Percentiles rank a stretch among this genome's conserved stretches.
Conservation (phyloP, 2,797 vertebrate genomes). For the Myotis vivesi region DNA sequence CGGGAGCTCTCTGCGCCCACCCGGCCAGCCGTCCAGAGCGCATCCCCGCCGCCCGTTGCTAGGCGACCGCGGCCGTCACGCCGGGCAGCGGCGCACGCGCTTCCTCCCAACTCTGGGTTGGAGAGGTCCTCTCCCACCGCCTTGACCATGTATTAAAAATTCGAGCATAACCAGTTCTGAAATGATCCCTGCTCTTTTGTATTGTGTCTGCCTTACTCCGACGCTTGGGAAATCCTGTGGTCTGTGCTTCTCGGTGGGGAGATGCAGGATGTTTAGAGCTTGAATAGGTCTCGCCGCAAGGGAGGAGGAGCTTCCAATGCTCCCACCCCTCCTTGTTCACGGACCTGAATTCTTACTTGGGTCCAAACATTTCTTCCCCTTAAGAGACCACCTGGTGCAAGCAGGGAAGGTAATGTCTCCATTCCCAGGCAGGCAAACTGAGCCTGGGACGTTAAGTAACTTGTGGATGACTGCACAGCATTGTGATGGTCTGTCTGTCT, state of each 20-base stretch:
- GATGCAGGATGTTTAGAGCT: background rate
- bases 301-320: background rate
- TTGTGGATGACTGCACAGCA: background rate
- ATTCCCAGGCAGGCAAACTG: background rate
- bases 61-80: constrained; percentile 67
- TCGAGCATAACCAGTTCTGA: background rate
- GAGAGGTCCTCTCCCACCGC: background rate
- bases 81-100: constrained; percentile 28
- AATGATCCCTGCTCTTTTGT: background rate
- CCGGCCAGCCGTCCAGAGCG: background rate
- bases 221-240: background rate
- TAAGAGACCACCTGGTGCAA: background rate
- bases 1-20: background rate
- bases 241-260: background rate
- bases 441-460: background rate
- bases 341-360: background rate
- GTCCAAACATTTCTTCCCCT: background rate
- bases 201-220: background rate
- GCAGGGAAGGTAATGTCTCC: background rate
- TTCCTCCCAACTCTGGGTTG: background rate
- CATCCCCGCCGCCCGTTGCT: constrained; percentile 69
- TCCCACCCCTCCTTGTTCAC: background rate
- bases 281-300: background rate
- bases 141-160: constrained; percentile 12
- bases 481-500: background rate